These are phyloP conservation scores for Plectropomus leopardus DNA, from an alignment of 2,113 vertebrate species.

Conservation along the genomic window DNA sequence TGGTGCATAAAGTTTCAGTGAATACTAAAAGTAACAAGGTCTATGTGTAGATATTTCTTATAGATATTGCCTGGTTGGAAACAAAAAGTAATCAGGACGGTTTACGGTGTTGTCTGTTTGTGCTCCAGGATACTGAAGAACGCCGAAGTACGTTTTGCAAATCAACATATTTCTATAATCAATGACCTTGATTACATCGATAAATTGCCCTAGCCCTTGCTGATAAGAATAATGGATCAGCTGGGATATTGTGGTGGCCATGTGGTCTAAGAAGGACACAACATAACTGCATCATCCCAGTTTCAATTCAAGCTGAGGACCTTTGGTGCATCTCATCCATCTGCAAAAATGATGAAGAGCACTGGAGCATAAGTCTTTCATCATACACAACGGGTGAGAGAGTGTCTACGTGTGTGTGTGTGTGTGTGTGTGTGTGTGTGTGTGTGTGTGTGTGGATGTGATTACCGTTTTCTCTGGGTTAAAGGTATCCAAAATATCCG, in stretches of 20 bases:
- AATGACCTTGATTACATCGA: too few relatives aligned
- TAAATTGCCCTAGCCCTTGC: too few relatives aligned
- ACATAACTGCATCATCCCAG: not conserved
- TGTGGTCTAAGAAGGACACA: not conserved
- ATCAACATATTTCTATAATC: too few relatives aligned
- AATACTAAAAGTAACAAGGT: too few relatives aligned
- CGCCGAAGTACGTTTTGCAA: too few relatives aligned
- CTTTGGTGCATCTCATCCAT: not conserved
- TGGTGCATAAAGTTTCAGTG: too few relatives aligned
- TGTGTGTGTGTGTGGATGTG: not conserved
- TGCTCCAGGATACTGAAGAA: too few relatives aligned
- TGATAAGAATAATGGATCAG: not conserved
- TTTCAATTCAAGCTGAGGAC: not conserved
- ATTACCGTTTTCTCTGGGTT: slow-evolving; percentile 90
- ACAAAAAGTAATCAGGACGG: too few relatives aligned
- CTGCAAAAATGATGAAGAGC: not conserved
- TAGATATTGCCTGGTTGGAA: too few relatives aligned
- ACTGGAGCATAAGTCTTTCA: not conserved
- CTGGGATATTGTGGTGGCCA: not conserved
- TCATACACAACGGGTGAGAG: not conserved
- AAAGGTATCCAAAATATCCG: slow-evolving; percentile 92
- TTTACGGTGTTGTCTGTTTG: too few relatives aligned
- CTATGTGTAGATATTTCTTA: too few relatives aligned
- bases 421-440: not conserved
- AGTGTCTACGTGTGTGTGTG: not conserved